Percentiles rank a stretch among this genome's conserved stretches.
phyloP scores from a whole-genome alignment of 2,888 invertebrate species.

The Candidula unifasciata region DNA sequence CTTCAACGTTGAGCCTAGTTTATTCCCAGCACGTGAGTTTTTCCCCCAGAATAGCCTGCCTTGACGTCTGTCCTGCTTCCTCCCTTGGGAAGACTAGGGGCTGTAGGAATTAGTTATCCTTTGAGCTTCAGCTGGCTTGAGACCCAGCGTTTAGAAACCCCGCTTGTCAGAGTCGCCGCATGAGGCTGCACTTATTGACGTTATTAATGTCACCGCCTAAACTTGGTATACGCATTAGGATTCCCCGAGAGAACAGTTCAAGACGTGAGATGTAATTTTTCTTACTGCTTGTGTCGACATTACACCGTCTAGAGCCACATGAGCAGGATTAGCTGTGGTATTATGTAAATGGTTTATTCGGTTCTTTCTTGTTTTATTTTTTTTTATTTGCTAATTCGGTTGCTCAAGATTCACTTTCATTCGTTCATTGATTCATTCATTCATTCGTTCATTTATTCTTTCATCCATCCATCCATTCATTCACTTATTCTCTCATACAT shows the following conservation, averaged over 20 bases:
- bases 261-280: not conserved
- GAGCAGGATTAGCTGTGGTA: not conserved
- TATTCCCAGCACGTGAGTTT: constrained; percentile 29
- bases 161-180: not conserved
- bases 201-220: not conserved
- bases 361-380: too few relatives aligned
- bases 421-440: too few relatives aligned
- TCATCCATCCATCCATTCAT: too few relatives aligned
- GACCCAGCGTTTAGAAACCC: not conserved
- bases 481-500: too few relatives aligned
- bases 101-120: constrained; percentile 21
- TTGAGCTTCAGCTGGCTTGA: not conserved
- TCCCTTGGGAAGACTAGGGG: not conserved
- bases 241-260: not conserved
- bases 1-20: not conserved
- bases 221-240: not conserved
- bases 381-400: not conserved
- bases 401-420: not conserved
- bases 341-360: not conserved
- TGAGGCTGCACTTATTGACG: constrained; percentile 2
- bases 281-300: not conserved
- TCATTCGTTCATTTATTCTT: too few relatives aligned
- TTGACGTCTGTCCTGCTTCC: constrained; percentile 4
- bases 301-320: not conserved
- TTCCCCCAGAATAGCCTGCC: constrained; percentile 21